Evolutionary conservation across 2,888 invertebrate genomes (phyloP), one percentile per base, ranked within the genome.

Genomic region (Drosophila paranaensis): DNA sequence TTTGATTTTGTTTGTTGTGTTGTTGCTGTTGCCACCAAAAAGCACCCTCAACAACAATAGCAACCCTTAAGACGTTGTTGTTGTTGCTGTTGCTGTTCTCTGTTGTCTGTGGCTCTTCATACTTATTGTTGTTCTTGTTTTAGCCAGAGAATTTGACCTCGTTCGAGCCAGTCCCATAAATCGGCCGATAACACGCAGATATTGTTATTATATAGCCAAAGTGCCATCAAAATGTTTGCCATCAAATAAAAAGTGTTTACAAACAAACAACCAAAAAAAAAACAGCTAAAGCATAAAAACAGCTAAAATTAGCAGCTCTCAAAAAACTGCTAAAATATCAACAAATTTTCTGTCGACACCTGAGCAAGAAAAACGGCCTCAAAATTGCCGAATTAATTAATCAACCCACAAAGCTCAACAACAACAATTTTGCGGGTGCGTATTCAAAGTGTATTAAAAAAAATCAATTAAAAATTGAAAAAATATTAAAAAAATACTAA

Each of bases 371-470:
- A 74, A 81, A 82, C 82, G 79, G 82, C 86, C 83, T 80, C 90
- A 86, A 91, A 80, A 90, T 90, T 89, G 90, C 91, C 78, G 90
- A 91, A 88, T 74, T 90, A 81, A 90, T 90, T 62, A 81, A 88
- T 87, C 74, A 90, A 86, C 90, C 82, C 79, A 81, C 89, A 62
- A 90, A 90, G 75, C 78, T 90, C 71, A 89, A 89, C 81, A 89
- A 89, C 89, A 89, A 89, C 79, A 90, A 90, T 71, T 90, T 90
- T 75, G 89, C 79, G 60, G 91, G 89, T 89, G 64, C 70, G 73
- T 83, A 77, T 53, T 35, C 20, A 20, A 20, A 20, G 20, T 20
- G 20, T 20, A 20, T 20, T 20, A 20, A 20, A 20, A 20, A 20
- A 4, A 10, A 57, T 50, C 39, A 48, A 39, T 58, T 39, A 6